These are phyloP conservation scores for Caenorhabditis afra DNA, from an alignment of 2,888 invertebrate species.

Conservation along the genomic window DNA sequence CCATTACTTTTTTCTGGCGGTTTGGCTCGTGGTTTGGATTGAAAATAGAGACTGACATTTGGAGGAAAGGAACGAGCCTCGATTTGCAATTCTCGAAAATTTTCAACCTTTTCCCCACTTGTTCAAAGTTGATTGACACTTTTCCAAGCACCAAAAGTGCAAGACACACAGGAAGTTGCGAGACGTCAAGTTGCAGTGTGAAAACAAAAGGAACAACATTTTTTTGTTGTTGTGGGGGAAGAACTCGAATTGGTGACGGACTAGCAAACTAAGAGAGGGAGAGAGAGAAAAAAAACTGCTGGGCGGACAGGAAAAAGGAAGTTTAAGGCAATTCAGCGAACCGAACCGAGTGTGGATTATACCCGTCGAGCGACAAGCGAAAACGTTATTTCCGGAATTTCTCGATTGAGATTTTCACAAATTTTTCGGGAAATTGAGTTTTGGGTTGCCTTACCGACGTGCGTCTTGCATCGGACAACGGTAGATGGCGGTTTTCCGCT, in stretches of 20 bases:
- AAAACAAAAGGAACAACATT: too few species aligned
- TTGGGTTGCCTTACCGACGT: conserved; percentile 33
- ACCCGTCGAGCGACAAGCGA: not conserved
- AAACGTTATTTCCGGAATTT: conserved; percentile 52
- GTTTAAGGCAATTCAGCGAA: conserved; percentile 12
- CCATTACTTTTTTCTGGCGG: not conserved
- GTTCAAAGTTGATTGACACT: too few species aligned
- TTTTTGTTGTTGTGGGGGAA: too few species aligned
- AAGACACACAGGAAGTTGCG: too few species aligned
- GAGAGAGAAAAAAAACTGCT: too few species aligned
- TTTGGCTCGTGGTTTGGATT: too few species aligned
- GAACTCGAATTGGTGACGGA: too few species aligned
- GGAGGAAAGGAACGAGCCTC: not conserved
- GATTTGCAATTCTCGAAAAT: too few species aligned
- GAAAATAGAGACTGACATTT: not conserved
- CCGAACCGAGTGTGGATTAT: conserved; percentile 24
- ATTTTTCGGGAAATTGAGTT: conserved; percentile 8
- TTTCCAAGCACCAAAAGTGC: too few species aligned
- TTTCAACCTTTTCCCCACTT: too few species aligned
- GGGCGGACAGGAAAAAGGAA: not conserved
- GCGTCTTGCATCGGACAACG: conserved; percentile 47
- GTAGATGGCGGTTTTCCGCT: conserved; percentile 46
- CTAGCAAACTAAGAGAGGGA: too few species aligned
- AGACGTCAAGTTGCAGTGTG: too few species aligned
- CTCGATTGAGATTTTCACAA: not conserved